Evolutionary conservation across 2,888 invertebrate species (phyloP), one percentile per base, ranked within the genome.

Genomic region (Microplitis manilae): DNA sequence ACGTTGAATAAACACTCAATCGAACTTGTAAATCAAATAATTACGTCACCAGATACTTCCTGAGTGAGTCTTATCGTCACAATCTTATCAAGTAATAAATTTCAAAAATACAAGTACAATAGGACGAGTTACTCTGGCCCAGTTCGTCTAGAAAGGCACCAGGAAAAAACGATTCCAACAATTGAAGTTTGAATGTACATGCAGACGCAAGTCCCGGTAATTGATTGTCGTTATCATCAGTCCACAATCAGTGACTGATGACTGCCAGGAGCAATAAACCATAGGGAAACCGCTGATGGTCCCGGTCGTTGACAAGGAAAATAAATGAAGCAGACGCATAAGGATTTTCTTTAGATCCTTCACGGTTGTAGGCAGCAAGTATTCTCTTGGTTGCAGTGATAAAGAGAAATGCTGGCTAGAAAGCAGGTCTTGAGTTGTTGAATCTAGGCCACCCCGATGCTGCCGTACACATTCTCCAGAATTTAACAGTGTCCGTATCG

Each of bases 401-500:
- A 89, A 90, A 89, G 89, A 90, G 90, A 90, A 90, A 90, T 90
- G 89, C 87, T 87, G 88, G 85, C 89, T 90, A 90, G 90, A 90
- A 90, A 90, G 90, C 90, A 89, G 89, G 89, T 90, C 90, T 90
- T 85, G 86, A 80, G 82, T 71, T 50, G 30, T 30, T 83, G 86
- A 88, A 89, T 89, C 88, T 90, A 89, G 89, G 89, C 88, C 89
- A 89, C 87, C 85, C 86, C 86, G 87, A 86, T 87, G 86, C 79
- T 80, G 77, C 78, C 85, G 82, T 85, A 86, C 85, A 86, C 87
- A 86, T 87, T 88, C 88, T 88, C 87, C 86, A 86, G 85, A 88
- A 88, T 88, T 88, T 88, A 88, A 86, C 88, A 86, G 85, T 86
- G 50, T 87, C 84, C 84, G 84, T 86, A 86, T 77, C 85, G 83